A percentile compares a stretch with the other conserved stretches of the same genome.
Evolutionary conservation across 2,797 vertebrate genomes (phyloP).

Genomic region (Anomalospiza imberbis): DNA sequence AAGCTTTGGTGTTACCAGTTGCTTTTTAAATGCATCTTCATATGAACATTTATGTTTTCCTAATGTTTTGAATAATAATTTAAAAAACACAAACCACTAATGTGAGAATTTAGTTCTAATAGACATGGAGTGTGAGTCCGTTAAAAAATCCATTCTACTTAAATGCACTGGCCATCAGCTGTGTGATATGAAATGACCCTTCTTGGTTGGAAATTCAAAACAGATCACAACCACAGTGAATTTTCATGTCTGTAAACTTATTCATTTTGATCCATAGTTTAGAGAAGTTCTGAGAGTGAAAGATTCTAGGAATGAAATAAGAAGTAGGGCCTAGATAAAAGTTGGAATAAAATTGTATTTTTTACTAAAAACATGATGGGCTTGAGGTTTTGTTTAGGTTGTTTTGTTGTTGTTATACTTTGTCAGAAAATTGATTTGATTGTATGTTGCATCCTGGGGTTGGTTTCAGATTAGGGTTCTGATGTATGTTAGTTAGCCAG

Average conservation of each 20-base stretch:
- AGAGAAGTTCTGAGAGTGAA: not conserved
- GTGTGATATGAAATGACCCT: not conserved
- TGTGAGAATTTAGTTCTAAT: not conserved
- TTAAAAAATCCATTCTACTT: not conserved
- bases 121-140: not conserved
- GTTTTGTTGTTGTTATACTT: not conserved
- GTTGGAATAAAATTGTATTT: not conserved
- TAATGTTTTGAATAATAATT: not conserved
- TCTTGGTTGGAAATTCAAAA: not conserved
- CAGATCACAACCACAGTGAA: no score
- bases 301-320: not conserved
- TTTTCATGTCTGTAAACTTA: not conserved
- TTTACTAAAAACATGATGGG: no score
- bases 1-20: not conserved
- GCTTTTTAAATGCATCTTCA: not conserved
- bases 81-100: not conserved
- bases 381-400: not conserved
- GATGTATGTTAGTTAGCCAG: no score
- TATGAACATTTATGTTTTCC: not conserved
- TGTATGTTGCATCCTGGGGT: no score
- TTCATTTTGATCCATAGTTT: not conserved
- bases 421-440: not conserved
- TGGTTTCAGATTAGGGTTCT: no score
- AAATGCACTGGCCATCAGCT: not conserved
- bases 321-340: not conserved